Percentiles rank a stretch among this genome's conserved stretches.
Conservation (phyloP, 2,888 invertebrate species). For the Diaprepes abbreviatus region DNA sequence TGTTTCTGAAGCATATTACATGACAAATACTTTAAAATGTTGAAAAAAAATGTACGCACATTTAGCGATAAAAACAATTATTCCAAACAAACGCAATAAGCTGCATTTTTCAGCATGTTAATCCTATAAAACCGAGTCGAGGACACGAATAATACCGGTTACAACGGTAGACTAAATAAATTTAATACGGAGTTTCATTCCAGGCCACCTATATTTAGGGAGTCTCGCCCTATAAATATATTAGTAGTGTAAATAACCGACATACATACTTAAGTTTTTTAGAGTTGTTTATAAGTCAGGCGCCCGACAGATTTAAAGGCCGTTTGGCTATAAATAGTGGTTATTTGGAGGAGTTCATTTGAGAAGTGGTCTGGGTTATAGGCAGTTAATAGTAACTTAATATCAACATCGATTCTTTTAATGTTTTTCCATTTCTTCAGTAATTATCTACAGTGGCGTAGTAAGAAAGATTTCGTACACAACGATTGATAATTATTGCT, state of each 20-base stretch:
- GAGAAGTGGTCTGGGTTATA: conserved; percentile 8
- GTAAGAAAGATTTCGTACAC: too few species aligned
- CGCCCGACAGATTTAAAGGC: conserved; percentile 4
- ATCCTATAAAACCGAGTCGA: too few species aligned
- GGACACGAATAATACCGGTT: too few species aligned
- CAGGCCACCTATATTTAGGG: conserved; percentile 6
- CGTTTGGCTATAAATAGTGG: background rate
- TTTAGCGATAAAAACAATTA: too few species aligned
- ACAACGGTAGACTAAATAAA: background rate
- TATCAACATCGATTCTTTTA: background rate
- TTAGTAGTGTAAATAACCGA: conserved; percentile 7
- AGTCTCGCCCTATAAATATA: conserved; percentile 7
- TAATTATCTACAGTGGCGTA: too few species aligned
- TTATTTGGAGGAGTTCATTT: conserved; percentile 1
- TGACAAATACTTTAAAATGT: too few species aligned
- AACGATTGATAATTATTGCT: too few species aligned
- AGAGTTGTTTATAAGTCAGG: conserved; percentile 5
- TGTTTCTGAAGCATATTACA: too few species aligned
- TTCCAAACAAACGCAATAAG: too few species aligned
- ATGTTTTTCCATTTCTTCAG: background rate
- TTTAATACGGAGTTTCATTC: background rate
- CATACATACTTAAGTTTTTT: background rate
- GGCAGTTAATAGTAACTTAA: conserved; percentile 5
- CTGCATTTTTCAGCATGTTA: too few species aligned
- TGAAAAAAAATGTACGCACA: too few species aligned